Base-by-base conservation (phyloP, 2,113 vertebrate species). In the Acanthisitta chloris region DNA sequence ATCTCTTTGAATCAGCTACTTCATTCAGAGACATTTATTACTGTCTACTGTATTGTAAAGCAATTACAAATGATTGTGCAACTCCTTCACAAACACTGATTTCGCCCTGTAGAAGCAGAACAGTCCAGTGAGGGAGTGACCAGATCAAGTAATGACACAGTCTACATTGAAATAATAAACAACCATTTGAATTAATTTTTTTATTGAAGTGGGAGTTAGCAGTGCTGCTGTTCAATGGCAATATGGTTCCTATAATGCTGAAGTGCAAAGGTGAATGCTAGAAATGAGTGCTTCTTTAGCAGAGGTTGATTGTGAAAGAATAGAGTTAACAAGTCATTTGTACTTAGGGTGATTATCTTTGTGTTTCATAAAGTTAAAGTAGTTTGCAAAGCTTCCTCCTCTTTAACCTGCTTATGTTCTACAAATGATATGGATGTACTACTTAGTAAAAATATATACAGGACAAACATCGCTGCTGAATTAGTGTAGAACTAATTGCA, bases 1-100 rank as follows among this genome's bases (percentile, higher is more conserved):
- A 92, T 94, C 92, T 96, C 84, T 85, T 97, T 94, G 88, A 97
- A 90, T 94, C 88, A 92, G 66, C 92, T 90, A 88, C 94, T 95
- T 97, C 79, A 94, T 97, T 98, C 97, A 96, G 94, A 96, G 86
- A 95, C 89, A 94, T 96, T 96, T 98, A 95, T 95, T 98, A 91
- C 74, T 71, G 85, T 81, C 67, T 88, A 94, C 72, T 93, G 85
- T 92, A 93, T 96, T 93, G 91, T 93, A 96, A 97, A 96, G 90
- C 95, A 97, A 94, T 96, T 97, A 95, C 93, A 85, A 85, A 85
- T 72, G n/a, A 52, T 67, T 57, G 24, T 54, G 33, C 61, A 72
- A 55, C 83, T 97, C 94, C 96, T 94, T 97, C 88, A 87, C 79
- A 93, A 94, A 87, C 76, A 89, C 89, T 81, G 81, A 42, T 90